Base-by-base conservation (phyloP, 2,797 vertebrate genomes). In the Gymnoscopelus microlampas region DNA sequence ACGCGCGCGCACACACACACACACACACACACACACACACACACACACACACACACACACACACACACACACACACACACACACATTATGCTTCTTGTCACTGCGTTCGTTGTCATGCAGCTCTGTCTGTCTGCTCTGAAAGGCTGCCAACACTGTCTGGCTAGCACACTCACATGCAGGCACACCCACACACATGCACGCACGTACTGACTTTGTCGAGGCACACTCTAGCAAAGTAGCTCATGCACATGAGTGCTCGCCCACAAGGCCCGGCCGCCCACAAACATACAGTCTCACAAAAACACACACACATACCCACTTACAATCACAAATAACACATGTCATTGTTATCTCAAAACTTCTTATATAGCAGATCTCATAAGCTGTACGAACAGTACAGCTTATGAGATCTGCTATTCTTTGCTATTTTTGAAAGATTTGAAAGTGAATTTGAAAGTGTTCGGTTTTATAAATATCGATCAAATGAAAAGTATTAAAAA, bases 1-100 rank as follows among this genome's bases (percentile, higher is more conserved):
- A 15, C 63, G 19, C 63, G 35, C 50, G 11, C 49, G 54, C 8
- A 55, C 5, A n/a, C 50, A 48, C 48, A 23, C 53, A 14, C 15
- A 71, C 82, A 77, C 71, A 77, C 57, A 75, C 81, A 4, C 71
- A 81, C 76, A 62, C 47, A 60, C 71, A 81, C 76, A 63, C 47
- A 60, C 72, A 56, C 44, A 48, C 68, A 53, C 60, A 59, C 12
- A 39, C 66, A 32, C 63, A 15, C 26, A n/a, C 63, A 35, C 63
- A 65, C 63, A 29, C 29, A 62, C 8, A 48, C 10, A 26, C 32
- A 48, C 26, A 23, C 53, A 14, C 15, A 71, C 82, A 76, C 71
- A 76, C 55, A 76, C 81, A 4, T 81, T 81, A 85, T 86, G 73
- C 78, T 76, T 84, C 83, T 76, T 86, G 86, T 89, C 87, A 83